These are phyloP conservation scores for Coronaproctus castanopsis DNA, from an alignment of 2,888 invertebrate genomes.

Conservation along the genomic window DNA sequence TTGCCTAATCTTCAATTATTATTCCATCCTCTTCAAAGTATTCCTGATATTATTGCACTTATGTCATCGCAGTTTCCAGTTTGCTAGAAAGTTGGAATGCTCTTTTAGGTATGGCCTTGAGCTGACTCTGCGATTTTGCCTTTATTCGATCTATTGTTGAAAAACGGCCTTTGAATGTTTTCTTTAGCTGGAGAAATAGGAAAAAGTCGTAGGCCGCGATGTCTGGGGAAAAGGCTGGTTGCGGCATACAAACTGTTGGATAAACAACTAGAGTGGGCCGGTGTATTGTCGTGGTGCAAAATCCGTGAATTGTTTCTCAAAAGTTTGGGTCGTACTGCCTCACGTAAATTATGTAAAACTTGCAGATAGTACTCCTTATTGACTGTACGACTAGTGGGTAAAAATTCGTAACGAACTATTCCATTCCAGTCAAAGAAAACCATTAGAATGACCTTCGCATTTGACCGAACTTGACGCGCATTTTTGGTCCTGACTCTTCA, in stretches of 20 bases:
- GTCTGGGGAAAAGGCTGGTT: neutral
- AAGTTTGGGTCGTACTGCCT: no score
- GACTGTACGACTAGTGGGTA: no score
- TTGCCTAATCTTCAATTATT: neutral
- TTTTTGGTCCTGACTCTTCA: no score
- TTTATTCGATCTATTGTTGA: neutral
- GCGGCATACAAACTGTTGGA: neutral
- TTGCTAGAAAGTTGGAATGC: neutral
- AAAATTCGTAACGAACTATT: no score
- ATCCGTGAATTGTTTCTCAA: no score
- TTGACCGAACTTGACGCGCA: no score
- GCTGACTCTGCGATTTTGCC: neutral
- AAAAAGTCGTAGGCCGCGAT: neutral
- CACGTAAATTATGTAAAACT: no score
- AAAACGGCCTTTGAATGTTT: neutral
- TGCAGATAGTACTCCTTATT: no score
- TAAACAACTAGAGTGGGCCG: neutral
- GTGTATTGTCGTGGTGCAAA: neutral
- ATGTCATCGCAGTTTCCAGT: neutral
- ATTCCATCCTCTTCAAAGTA: neutral
- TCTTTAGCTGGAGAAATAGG: neutral
- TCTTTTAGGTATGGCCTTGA: neutral
- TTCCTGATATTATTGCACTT: neutral
- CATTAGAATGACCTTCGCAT: no score
- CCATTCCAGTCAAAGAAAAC: no score